phyloP scores from a whole-genome alignment of 1,140 invertebrate genomes.

The Drosophila sproati region DNA sequence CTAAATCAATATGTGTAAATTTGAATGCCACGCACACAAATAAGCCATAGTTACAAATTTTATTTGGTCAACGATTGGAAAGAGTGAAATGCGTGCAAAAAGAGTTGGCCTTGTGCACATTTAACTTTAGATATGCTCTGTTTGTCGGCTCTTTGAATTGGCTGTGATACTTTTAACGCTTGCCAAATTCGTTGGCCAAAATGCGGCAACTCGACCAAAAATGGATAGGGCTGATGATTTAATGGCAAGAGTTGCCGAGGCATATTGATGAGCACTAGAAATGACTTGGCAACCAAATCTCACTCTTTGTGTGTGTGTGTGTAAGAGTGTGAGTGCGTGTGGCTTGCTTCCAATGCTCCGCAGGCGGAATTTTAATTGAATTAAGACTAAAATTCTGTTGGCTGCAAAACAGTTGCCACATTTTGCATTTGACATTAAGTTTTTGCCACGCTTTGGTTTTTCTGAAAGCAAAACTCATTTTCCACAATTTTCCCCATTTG shows the following conservation, averaged over 20 bases:
- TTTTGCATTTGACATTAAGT: conserved; percentile 37
- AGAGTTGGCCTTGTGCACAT: conserved; percentile 37
- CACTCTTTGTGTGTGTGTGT: conserved; percentile 1
- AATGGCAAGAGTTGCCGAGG: conserved; percentile 29
- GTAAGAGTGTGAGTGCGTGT: background rate
- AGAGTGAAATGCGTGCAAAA: background rate
- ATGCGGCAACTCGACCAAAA: conserved; percentile 31
- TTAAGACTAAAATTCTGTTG: conserved; percentile 25
- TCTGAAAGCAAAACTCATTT: conserved; percentile 6
- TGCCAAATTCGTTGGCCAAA: conserved; percentile 42
- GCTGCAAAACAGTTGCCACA: conserved; percentile 19
- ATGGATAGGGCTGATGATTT: conserved; percentile 51
- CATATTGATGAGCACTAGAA: conserved; percentile 42
- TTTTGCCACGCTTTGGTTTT: conserved; percentile 18
- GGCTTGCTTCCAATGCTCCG: background rate
- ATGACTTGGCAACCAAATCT: conserved; percentile 18
- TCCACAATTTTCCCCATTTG: conserved; percentile 11
- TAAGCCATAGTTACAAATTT: conserved; percentile 12
- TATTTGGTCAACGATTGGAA: background rate
- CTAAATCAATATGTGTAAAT: background rate
- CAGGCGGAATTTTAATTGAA: conserved; percentile 41
- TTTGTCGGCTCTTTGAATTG: conserved; percentile 34
- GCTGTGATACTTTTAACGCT: conserved; percentile 32
- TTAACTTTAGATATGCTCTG: background rate
- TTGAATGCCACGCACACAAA: background rate